Conservation (phyloP, 2,888 invertebrate species). For the Nezara viridula region DNA sequence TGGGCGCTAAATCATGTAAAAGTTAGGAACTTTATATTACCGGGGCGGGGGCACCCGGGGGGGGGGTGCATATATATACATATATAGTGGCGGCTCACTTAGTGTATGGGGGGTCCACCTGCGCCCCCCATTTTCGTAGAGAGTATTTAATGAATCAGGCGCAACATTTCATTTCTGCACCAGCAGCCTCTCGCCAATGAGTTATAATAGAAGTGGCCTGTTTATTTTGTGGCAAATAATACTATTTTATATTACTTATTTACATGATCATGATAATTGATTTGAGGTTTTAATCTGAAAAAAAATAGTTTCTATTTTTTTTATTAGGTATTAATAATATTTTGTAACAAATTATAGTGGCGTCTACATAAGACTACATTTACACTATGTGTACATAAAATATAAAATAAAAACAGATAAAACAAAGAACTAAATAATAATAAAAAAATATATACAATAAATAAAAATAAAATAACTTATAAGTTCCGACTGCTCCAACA, state of each 20-base stretch:
- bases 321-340: too few species aligned
- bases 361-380: too few species aligned
- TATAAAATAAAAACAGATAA: too few species aligned
- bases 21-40: constrained; percentile 9
- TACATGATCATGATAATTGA: background rate
- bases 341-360: too few species aligned
- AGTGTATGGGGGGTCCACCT: constrained; percentile 17
- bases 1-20: background rate
- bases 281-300: background rate
- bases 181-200: background rate
- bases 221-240: background rate
- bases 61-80: background rate
- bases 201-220: background rate
- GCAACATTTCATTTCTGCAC: background rate
- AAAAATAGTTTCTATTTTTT: too few species aligned
- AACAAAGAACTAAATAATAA: too few species aligned
- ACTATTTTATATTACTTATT: background rate
- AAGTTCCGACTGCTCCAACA: too few species aligned
- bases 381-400: too few species aligned
- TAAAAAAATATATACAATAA: too few species aligned
- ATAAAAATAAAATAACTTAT: too few species aligned
- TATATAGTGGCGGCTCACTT: constrained; percentile 30
- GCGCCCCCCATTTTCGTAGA: background rate
- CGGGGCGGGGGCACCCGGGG: background rate
- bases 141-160: background rate